Percentiles rank a stretch among this genome's conserved stretches.
phyloP scores from a whole-genome alignment of 2,888 invertebrate genomes.

The Rhamnusium bicolor region DNA sequence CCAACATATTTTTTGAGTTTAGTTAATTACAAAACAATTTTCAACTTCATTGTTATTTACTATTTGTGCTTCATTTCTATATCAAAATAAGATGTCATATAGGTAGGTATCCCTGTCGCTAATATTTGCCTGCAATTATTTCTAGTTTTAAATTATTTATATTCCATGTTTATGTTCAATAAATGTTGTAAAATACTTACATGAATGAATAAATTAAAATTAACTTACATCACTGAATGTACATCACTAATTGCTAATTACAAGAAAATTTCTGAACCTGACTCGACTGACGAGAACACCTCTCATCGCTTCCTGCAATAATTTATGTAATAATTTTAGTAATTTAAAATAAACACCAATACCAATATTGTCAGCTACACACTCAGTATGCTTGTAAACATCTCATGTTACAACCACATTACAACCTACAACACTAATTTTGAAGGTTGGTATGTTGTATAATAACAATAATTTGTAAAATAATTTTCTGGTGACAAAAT shows the following conservation, averaged over 20 bases:
- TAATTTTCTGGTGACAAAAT: constrained; percentile 24
- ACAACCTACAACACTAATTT: constrained; percentile 1
- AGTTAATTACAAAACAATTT: too few relatives aligned
- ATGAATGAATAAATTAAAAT: too few relatives aligned
- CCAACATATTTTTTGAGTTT: too few relatives aligned
- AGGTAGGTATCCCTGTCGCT: too few relatives aligned
- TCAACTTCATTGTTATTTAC: too few relatives aligned
- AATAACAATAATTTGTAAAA: constrained; percentile 14
- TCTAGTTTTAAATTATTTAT: too few relatives aligned
- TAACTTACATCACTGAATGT: background rate
- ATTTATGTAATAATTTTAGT: background rate
- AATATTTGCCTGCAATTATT: too few relatives aligned
- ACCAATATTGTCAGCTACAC: constrained; percentile 6
- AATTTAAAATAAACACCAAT: constrained; percentile 11
- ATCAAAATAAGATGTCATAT: too few relatives aligned
- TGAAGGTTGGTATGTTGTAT: constrained; percentile 16
- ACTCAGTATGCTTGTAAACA: constrained; percentile 10
- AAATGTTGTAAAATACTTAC: too few relatives aligned
- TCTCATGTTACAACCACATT: constrained; percentile 11
- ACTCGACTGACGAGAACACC: background rate
- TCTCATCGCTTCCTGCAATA: background rate
- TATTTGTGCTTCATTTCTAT: too few relatives aligned
- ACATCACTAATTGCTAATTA: background rate
- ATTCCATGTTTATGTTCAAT: too few relatives aligned
- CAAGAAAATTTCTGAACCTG: background rate